Evolutionary conservation across 1,140 invertebrate species (phyloP).

Genomic region (Cylas formicarius): DNA sequence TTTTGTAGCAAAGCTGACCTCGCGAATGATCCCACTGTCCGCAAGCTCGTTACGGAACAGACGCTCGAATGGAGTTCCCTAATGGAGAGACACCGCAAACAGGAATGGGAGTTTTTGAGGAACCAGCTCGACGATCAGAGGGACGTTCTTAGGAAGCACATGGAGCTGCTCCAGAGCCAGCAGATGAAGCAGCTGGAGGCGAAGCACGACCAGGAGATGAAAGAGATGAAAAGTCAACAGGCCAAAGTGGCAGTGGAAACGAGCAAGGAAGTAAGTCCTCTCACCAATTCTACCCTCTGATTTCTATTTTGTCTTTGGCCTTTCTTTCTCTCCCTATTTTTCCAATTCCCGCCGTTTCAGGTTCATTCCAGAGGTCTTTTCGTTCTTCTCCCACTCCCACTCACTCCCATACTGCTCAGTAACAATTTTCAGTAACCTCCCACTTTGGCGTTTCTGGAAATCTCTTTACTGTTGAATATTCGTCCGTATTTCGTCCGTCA

Average conservation of each 20-base stretch:
- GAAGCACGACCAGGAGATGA: slow-evolving; percentile 88
- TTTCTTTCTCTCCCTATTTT: too few relatives aligned
- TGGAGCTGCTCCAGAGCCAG: slow-evolving; percentile 71
- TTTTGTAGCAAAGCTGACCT: slow-evolving; percentile 69
- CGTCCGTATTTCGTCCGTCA: too few relatives aligned
- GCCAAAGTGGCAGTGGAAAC: slow-evolving; percentile 96
- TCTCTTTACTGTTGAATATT: too few relatives aligned
- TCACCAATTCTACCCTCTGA: too few relatives aligned
- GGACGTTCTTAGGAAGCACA: slow-evolving; percentile 76
- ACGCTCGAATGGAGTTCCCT: slow-evolving; percentile 91
- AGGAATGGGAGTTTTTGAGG: slow-evolving; percentile 82
- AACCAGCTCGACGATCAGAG: slow-evolving; percentile 79
- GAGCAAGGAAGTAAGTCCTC: slow-evolving; percentile 66
- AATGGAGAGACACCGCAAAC: slow-evolving; percentile 78
- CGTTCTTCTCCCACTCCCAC: too few relatives aligned
- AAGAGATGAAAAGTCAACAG: slow-evolving; percentile 92
- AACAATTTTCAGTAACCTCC: too few relatives aligned
- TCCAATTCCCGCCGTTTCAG: too few relatives aligned
- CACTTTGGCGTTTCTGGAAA: too few relatives aligned
- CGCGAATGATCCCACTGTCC: slow-evolving; percentile 68
- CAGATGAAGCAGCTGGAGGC: slow-evolving; percentile 88
- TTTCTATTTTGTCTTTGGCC: too few relatives aligned
- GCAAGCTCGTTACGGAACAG: slow-evolving; percentile 79
- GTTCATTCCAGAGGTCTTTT: neutral
- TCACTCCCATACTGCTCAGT: too few relatives aligned